Percentiles rank a stretch among this genome's conserved stretches.
Conservation (phyloP, 2,113 vertebrate genomes). For the Epinephelus lanceolatus region DNA sequence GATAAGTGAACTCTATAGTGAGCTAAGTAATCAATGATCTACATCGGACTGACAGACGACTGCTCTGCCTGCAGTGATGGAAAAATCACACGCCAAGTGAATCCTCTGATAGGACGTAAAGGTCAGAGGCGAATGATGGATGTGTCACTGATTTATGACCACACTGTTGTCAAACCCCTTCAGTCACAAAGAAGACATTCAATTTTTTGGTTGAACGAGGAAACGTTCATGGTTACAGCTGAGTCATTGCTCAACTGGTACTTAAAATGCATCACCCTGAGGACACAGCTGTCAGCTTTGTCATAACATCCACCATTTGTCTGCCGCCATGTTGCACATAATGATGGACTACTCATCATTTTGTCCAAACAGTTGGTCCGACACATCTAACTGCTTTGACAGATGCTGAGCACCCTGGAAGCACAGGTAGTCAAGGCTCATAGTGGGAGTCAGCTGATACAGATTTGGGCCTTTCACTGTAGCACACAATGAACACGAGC, state of each 20-base stretch:
- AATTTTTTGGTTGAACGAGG: background rate
- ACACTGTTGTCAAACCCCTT: background rate
- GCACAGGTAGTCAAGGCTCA: too few species aligned
- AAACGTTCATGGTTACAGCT: background rate
- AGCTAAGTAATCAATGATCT: background rate
- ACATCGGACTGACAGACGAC: background rate
- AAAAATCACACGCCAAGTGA: background rate
- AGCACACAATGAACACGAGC: background rate
- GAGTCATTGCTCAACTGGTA: background rate
- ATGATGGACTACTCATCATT: background rate
- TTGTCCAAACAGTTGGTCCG: background rate
- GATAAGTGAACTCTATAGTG: background rate
- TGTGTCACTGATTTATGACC: background rate
- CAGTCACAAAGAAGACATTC: background rate
- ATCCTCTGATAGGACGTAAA: background rate
- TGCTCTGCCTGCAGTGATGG: background rate
- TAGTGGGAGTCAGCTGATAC: background rate
- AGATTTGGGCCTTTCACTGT: background rate
- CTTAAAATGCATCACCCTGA: background rate
- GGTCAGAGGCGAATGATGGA: background rate
- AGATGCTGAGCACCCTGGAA: background rate
- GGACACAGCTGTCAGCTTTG: background rate
- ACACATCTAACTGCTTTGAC: background rate
- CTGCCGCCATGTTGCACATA: background rate
- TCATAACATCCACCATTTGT: background rate